A percentile compares a stretch with the other conserved stretches of the same genome.
phyloP scores from a whole-genome alignment of 37 sponge, comb jelly and placozoan species.

The Haliclona indistincta region DNA sequence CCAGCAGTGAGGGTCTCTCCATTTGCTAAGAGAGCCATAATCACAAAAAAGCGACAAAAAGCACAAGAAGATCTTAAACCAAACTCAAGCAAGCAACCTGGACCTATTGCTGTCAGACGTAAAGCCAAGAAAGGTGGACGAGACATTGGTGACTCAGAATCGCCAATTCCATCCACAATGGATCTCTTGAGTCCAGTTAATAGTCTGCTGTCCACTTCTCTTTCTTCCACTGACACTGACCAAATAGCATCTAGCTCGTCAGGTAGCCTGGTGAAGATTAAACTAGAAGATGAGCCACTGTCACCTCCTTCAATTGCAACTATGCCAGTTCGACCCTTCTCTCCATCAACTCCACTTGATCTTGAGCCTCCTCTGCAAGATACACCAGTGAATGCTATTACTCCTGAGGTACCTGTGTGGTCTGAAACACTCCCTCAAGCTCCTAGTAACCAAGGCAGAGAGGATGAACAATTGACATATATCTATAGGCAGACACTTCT shows the following conservation, averaged over 20 bases:
- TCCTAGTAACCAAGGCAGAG: not conserved
- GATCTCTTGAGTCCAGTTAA: not conserved
- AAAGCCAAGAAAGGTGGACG: too few relatives aligned
- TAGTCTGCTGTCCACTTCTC: not conserved
- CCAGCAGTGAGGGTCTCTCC: too few relatives aligned
- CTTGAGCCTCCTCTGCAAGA: not conserved
- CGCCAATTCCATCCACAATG: not conserved
- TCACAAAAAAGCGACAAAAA: too few relatives aligned
- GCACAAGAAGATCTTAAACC: too few relatives aligned
- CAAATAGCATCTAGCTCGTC: too few relatives aligned
- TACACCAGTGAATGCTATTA: not conserved
- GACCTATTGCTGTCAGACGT: too few relatives aligned
- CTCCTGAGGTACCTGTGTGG: constrained; percentile 13
- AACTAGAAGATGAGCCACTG: not conserved
- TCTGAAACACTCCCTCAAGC: not conserved
- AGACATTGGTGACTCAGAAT: too few relatives aligned
- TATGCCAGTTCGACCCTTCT: constrained; percentile 10
- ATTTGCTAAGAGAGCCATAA: too few relatives aligned
- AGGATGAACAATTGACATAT: not conserved
- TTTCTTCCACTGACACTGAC: too few relatives aligned
- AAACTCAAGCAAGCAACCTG: too few relatives aligned
- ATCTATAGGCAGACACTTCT: not conserved
- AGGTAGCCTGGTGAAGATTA: too few relatives aligned
- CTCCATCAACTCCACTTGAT: constrained; percentile 1
- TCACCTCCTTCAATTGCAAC: constrained; percentile 14